phyloP scores from a whole-genome alignment of 2,797 vertebrate species.

The Syngnathus rostellatus region DNA sequence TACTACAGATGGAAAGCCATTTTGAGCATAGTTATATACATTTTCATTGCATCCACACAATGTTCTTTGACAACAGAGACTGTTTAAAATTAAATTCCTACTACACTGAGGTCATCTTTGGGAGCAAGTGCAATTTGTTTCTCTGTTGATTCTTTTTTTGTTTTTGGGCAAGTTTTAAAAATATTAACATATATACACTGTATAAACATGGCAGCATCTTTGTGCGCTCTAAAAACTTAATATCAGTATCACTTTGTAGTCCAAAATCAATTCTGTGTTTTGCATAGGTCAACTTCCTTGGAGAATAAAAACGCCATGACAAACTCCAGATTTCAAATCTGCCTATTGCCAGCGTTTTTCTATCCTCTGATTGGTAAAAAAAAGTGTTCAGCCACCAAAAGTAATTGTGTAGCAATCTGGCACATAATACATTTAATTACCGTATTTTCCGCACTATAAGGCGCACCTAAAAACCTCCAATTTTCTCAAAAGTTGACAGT shows the following conservation, averaged over 20 bases:
- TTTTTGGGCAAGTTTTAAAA: constrained; percentile 11
- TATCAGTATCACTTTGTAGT: constrained; percentile 23
- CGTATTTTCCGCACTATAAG: too few relatives aligned
- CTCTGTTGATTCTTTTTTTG: background rate
- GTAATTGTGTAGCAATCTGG: too few relatives aligned
- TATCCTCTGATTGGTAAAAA: too few relatives aligned
- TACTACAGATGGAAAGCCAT: too few relatives aligned
- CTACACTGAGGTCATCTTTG: constrained; percentile 52
- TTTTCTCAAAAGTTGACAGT: too few relatives aligned
- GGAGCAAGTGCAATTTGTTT: constrained; percentile 26
- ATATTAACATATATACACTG: constrained; percentile 19
- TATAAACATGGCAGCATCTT: constrained; percentile 33
- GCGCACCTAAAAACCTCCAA: too few relatives aligned
- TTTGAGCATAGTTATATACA: constrained; percentile 41
- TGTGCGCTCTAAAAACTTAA: constrained; percentile 17
- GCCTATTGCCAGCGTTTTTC: too few relatives aligned
- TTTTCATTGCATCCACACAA: constrained; percentile 60
- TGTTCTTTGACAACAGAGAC: constrained; percentile 50
- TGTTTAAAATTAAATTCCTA: constrained; percentile 49
- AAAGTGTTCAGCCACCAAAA: too few relatives aligned
- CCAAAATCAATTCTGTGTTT: constrained; percentile 50
- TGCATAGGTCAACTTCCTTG: constrained; percentile 66
- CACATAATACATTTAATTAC: too few relatives aligned
- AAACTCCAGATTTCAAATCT: constrained; percentile 1
- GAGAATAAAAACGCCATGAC: constrained; percentile 32